Percentiles rank a stretch among this genome's conserved stretches.
phyloP scores from a whole-genome alignment of 2,113 vertebrate species.

The Sorex fumeus region DNA sequence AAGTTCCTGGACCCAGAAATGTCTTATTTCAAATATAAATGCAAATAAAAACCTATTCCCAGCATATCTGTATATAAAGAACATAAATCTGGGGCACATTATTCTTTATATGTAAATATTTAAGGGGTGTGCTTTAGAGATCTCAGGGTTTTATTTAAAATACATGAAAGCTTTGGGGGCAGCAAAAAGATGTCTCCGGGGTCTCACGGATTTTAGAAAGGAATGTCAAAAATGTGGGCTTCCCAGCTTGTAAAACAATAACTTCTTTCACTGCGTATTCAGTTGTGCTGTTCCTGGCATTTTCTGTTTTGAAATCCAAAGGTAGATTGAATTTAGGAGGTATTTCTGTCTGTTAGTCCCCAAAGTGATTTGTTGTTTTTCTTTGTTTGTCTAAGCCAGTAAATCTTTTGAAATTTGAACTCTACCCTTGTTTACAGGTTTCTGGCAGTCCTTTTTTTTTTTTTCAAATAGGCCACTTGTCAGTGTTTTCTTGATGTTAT shows the following conservation, averaged over 20 bases:
- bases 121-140: constrained; percentile 14
- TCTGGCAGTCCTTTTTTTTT: constrained; percentile 16
- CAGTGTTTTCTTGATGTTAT: constrained; percentile 35
- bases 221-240: constrained; percentile 75
- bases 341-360: constrained; percentile 72
- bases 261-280: constrained; percentile 75
- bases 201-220: constrained; percentile 69
- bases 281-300: constrained; percentile 52
- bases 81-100: constrained; percentile 50
- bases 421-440: constrained; percentile 68
- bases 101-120: constrained; percentile 72
- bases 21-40: constrained; percentile 56
- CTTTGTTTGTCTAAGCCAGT: not conserved
- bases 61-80: not conserved
- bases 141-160: constrained; percentile 75
- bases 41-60: constrained; percentile 20
- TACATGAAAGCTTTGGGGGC: constrained; percentile 64
- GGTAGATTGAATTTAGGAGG: constrained; percentile 79
- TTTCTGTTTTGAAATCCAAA: constrained; percentile 82
- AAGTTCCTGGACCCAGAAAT: constrained; percentile 36
- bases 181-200: constrained; percentile 72
- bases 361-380: constrained; percentile 63
- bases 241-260: constrained; percentile 77
- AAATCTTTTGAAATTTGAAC: constrained; percentile 77
- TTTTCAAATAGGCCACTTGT: constrained; percentile 14